These are phyloP conservation scores for Centruroides vittatus DNA, from an alignment of 1,140 invertebrate genomes.

Conservation along the genomic window DNA sequence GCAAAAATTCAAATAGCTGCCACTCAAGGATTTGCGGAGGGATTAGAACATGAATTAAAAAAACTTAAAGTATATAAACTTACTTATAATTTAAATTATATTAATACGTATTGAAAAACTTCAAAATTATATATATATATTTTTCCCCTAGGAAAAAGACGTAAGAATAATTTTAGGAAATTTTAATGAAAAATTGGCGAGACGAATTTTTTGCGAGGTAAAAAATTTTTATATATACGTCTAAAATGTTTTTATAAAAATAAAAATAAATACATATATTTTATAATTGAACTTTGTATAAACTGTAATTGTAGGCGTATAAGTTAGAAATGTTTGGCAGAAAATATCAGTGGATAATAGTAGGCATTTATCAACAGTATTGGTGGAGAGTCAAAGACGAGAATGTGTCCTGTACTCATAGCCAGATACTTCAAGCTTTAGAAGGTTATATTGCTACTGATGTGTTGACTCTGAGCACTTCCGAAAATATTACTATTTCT, in stretches of 20 bases:
- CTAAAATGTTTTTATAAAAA: too few species aligned
- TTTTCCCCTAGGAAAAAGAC: constrained; percentile 50
- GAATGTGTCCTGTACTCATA: constrained; percentile 44
- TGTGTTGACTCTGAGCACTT: constrained; percentile 53
- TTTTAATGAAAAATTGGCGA: constrained; percentile 86
- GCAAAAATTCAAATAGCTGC: constrained; percentile 67
- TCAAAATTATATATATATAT: too few species aligned
- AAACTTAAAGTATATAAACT: constrained; percentile 50
- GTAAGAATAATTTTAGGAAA: constrained; percentile 90
- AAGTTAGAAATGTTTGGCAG: constrained; percentile 55
- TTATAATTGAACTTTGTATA: too few species aligned
- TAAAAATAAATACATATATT: too few species aligned
- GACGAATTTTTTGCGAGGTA: constrained; percentile 85
- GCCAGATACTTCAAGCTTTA: constrained; percentile 61
- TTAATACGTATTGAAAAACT: too few species aligned
- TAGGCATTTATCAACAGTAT: constrained; percentile 63
- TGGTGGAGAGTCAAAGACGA: constrained; percentile 45
- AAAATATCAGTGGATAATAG: constrained; percentile 92
- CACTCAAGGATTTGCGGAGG: constrained; percentile 85
- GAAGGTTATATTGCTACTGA: constrained; percentile 83
- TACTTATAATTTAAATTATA: neutral
- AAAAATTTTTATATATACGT: constrained; percentile 2
- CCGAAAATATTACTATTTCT: constrained; percentile 62
- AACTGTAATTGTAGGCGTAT: constrained; percentile 34
- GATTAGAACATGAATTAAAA: constrained; percentile 62